These are phyloP conservation scores for Oncorhynchus keta DNA, from an alignment of 2,113 vertebrate species.

Conservation along the genomic window DNA sequence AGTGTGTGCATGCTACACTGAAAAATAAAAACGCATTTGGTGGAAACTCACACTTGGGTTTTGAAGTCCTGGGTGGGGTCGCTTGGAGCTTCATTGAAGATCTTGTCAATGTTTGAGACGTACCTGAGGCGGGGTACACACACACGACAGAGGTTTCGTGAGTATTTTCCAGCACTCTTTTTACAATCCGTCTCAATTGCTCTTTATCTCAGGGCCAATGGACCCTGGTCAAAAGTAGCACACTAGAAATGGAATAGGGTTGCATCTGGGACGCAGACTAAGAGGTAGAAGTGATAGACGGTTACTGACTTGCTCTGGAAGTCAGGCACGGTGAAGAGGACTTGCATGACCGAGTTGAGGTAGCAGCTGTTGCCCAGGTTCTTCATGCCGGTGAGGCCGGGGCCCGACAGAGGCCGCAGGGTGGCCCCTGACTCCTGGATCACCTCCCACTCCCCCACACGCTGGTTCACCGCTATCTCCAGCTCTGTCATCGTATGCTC, in stretches of 20 bases:
- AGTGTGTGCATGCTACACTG: background rate
- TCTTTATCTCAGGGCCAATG: too few species aligned
- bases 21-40: background rate
- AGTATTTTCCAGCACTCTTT: too few species aligned
- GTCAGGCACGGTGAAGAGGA: conserved; percentile 97
- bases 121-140: conserved; percentile 75
- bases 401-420: conserved; percentile 88
- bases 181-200: too few species aligned
- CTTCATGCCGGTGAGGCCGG: conserved; percentile 92
- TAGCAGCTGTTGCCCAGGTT: conserved; percentile 99
- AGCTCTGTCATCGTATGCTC: conserved; percentile 98
- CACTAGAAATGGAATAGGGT: too few species aligned
- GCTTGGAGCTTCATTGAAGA: conserved; percentile 87
- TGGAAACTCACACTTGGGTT: conserved; percentile 91
- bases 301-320: conserved; percentile 94
- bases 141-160: background rate
- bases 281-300: background rate
- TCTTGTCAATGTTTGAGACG: conserved; percentile 92
- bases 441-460: conserved; percentile 96
- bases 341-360: conserved; percentile 99
- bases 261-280: too few species aligned
- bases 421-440: conserved; percentile 95
- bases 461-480: conserved; percentile 98
- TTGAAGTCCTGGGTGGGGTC: conserved; percentile 98
- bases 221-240: too few species aligned